Conservation (phyloP, 2,113 vertebrate genomes). For the Scortum barcoo region DNA sequence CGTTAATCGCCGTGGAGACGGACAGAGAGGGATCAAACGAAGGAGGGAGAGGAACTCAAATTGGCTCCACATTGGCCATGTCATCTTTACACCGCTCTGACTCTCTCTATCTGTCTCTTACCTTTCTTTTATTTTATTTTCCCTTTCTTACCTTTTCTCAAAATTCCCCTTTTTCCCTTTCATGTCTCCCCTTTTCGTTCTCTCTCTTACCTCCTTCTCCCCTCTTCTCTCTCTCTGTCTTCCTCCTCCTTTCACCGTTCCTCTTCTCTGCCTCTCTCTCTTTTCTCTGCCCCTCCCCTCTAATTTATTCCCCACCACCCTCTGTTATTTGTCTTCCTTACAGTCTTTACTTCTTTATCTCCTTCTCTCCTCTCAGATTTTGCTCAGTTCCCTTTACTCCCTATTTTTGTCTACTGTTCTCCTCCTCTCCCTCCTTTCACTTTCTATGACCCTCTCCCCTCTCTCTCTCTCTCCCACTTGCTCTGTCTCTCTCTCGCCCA, state of each 20-base stretch:
- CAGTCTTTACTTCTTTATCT: slow-evolving; percentile 14
- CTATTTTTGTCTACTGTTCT: slow-evolving; percentile 11
- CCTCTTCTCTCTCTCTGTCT: background rate
- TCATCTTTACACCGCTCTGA: slow-evolving; percentile 48
- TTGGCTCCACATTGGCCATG: slow-evolving; percentile 68
- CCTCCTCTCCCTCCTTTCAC: slow-evolving; percentile 22
- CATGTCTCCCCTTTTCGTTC: slow-evolving; percentile 1
- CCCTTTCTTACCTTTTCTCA: background rate
- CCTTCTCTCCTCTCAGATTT: slow-evolving; percentile 22
- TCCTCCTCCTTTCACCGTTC: background rate
- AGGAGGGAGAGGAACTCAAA: slow-evolving; percentile 68
- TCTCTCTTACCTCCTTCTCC: background rate
- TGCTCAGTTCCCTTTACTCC: slow-evolving; percentile 23
- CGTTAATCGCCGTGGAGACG: slow-evolving; percentile 79
- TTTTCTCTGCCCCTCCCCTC: background rate
- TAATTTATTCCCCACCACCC: background rate
- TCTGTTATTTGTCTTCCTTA: slow-evolving; percentile 19
- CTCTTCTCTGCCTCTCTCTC: background rate
- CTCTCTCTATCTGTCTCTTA: slow-evolving; percentile 17
- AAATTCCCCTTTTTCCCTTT: background rate
- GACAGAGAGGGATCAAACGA: slow-evolving; percentile 75
- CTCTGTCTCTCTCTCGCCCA: slow-evolving; percentile 6
- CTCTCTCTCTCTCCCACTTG: slow-evolving; percentile 11
- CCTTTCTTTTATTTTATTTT: slow-evolving; percentile 5
- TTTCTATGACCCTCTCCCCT: background rate